Evolutionary conservation across 2,888 invertebrate genomes (phyloP).

Genomic region (Drosophila seclusa): DNA sequence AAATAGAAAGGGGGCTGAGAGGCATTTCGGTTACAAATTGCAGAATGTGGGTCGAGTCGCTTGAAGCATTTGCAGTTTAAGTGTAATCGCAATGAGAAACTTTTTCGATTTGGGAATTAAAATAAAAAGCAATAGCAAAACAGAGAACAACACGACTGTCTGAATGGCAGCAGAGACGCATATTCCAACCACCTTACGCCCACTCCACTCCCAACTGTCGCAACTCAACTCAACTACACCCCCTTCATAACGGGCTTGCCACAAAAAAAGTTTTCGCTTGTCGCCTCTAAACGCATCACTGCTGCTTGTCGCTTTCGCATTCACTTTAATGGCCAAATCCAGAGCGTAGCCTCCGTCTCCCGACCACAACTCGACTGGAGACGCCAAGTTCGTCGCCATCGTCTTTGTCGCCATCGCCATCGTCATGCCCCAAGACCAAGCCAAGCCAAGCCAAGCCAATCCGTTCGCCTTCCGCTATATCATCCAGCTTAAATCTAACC

Average conservation of each 20-base stretch:
- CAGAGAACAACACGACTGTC: conserved; percentile 1
- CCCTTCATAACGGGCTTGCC: conserved; percentile 8
- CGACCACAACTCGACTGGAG: not conserved
- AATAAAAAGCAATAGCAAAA: conserved; percentile 61
- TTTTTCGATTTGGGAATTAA: conserved; percentile 81
- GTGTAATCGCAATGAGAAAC: conserved; percentile 73
- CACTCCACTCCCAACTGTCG: not conserved
- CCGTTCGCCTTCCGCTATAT: not conserved
- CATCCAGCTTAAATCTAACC: conserved; percentile 23
- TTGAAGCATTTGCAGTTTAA: conserved; percentile 73
- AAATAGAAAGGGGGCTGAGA: not conserved
- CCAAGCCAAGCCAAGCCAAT: not conserved
- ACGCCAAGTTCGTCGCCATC: not conserved
- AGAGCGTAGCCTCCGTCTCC: conserved; percentile 43
- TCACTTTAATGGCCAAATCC: conserved; percentile 65
- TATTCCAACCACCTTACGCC: not conserved
- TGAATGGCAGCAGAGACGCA: not conserved
- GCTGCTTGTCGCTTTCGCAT: conserved; percentile 47
- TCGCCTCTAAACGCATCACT: conserved; percentile 64
- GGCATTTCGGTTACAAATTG: conserved; percentile 11
- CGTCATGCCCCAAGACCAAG: not conserved
- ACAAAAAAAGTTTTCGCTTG: conserved; percentile 48
- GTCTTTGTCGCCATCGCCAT: conserved; percentile 4
- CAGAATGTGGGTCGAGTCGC: conserved; percentile 32
- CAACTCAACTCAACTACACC: not conserved